Conservation (phyloP, 2,888 invertebrate species). For the Andrena praecox region DNA sequence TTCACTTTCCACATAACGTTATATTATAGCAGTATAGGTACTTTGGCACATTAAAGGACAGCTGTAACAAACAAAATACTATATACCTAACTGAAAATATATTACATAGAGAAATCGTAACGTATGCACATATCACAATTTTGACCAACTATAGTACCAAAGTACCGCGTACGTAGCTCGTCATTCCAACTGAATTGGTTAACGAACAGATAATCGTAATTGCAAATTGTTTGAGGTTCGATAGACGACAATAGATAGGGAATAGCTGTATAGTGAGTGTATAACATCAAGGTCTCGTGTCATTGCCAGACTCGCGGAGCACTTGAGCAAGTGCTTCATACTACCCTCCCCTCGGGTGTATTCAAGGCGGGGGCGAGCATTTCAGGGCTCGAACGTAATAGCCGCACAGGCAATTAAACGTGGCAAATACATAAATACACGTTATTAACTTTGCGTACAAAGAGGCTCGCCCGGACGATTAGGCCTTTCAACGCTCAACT, state of each 20-base stretch:
- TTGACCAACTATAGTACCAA: too few species aligned
- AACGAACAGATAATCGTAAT: slow-evolving; percentile 32
- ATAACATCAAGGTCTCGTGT: slow-evolving; percentile 48
- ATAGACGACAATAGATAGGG: slow-evolving; percentile 7
- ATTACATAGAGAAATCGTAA: too few species aligned
- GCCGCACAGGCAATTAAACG: slow-evolving; percentile 78
- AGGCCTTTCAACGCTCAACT: slow-evolving; percentile 76
- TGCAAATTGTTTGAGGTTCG: slow-evolving; percentile 24
- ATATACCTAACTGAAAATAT: too few species aligned
- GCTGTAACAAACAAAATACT: too few species aligned
- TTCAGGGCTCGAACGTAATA: slow-evolving; percentile 72
- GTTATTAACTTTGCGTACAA: slow-evolving; percentile 82
- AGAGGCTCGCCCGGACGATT: slow-evolving; percentile 76
- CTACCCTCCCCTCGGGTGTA: slow-evolving; percentile 59
- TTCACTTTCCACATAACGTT: too few species aligned
- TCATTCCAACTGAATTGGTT: neutral
- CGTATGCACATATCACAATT: too few species aligned
- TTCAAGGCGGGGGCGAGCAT: slow-evolving; percentile 64
- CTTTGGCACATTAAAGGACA: too few species aligned
- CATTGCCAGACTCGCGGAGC: slow-evolving; percentile 62
- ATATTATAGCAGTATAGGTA: too few species aligned
- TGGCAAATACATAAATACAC: slow-evolving; percentile 81
- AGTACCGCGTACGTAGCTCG: neutral
- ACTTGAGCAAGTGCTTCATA: slow-evolving; percentile 67
- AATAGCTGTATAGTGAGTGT: slow-evolving; percentile 12